Base-by-base conservation (phyloP, 2,113 vertebrate species). In the Aptenodytes patagonicus region DNA sequence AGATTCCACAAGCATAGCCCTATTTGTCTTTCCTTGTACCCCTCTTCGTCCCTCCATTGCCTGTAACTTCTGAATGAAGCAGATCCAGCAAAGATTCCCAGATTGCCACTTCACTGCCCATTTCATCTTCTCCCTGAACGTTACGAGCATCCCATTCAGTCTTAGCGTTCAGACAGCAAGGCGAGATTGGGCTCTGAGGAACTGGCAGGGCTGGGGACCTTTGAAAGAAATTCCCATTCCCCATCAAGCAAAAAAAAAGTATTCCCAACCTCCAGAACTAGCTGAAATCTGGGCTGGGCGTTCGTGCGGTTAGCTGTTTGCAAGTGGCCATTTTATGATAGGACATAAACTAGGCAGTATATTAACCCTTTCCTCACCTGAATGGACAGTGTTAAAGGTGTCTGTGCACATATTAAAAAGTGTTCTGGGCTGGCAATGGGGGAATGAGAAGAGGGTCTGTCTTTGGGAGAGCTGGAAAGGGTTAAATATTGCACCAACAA, bases 221-320 rank as follows among this genome's bases (percentile, higher is more conserved):
- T 98, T 98, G 97, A 87, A 72, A 76, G 22, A 80, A 36, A 34
- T 38, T 64, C 40, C 58, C 13, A 1, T 32, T 32, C 25, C 65
- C 68, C 64, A 57, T 68, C 46, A 84, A 89, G 34, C 10, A 1
- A 5, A 21, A 19, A 34, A 78, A 58, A 81, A 38, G 18, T 44
- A 47, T 52, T 85, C 81, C 89, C 64, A 11, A 78, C 58, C 95
- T 97, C 85, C 89, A 88, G 83, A 98, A 91, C 64, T 97, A 96
- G 89, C 96, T 98, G 98, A 97, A 98, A 98, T 98, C 98, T 98
- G 97, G 99, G 99, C 98, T 98, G 98, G 98, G 98, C 98, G 98
- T 99, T 98, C 97, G 98, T 99, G 99, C 98, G 99, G 99, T 99
- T 99, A 99, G 99, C 98, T 97, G 98, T 98, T 98, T 98, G 98